These are phyloP conservation scores for Dioctria rufipes DNA, from an alignment of 2,888 invertebrate genomes.

Conservation along the genomic window DNA sequence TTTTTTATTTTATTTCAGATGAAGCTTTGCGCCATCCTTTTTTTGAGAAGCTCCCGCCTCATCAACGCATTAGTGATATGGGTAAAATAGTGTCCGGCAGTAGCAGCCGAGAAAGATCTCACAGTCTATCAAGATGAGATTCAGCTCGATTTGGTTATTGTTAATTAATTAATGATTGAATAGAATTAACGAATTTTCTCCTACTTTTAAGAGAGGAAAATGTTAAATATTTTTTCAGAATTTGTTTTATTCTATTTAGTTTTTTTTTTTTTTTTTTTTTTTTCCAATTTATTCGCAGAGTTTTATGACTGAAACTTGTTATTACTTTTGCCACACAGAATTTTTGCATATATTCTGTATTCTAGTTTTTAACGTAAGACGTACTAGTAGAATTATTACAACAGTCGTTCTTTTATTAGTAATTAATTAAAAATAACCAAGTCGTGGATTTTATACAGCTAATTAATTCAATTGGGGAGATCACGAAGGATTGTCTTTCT, in stretches of 20 bases:
- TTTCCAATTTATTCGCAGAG: neutral
- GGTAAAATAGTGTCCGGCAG: conserved; percentile 66
- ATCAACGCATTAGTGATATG: conserved; percentile 80
- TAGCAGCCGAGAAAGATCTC: conserved; percentile 77
- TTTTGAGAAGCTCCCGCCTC: conserved; percentile 87
- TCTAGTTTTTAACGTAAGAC: too few species aligned
- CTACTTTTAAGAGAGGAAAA: conserved; percentile 34
- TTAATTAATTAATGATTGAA: conserved; percentile 65
- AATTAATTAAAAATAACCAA: conserved; percentile 51
- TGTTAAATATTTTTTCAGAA: conserved; percentile 18
- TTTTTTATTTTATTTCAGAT: conserved; percentile 64
- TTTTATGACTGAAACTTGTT: conserved; percentile 20
- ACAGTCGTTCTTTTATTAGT: conserved; percentile 29
- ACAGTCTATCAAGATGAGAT: conserved; percentile 72
- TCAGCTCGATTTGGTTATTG: conserved; percentile 72
- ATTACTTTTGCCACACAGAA: neutral
- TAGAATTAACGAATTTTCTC: conserved; percentile 30
- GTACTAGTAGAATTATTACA: too few species aligned
- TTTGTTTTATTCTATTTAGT: neutral
- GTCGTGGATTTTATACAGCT: conserved; percentile 5
- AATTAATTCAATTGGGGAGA: conserved; percentile 5
- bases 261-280: neutral
- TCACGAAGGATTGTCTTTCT: neutral
- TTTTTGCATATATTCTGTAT: too few species aligned
- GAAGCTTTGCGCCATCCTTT: conserved; percentile 95